phyloP scores from a whole-genome alignment of 2,113 vertebrate species.

The Stigmatopora argus region DNA sequence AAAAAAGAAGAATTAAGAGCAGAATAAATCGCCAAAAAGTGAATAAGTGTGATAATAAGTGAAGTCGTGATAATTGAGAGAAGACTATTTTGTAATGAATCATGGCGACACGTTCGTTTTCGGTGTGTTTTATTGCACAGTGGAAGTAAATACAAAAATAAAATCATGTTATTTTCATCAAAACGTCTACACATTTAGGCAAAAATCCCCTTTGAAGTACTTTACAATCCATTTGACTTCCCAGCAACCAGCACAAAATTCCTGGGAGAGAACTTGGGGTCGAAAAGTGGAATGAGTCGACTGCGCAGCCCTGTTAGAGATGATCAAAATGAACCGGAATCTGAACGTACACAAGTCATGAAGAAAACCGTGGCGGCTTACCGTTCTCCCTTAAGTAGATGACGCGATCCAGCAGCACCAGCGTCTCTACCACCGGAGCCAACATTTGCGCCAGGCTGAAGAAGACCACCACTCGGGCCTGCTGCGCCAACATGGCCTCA shows the following conservation, averaged over 20 bases:
- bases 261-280: conserved; percentile 81
- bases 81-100: no score
- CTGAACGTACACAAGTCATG: neutral
- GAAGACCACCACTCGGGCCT: conserved; percentile 81
- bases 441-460: conserved; percentile 82
- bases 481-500: conserved; percentile 71
- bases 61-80: no score
- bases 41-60: no score
- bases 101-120: neutral
- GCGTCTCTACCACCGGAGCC: conserved; percentile 83
- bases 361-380: conserved; percentile 37
- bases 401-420: conserved; percentile 85
- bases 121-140: neutral
- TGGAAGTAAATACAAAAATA: neutral
- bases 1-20: no score
- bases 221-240: conserved; percentile 34
- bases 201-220: neutral
- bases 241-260: conserved; percentile 85
- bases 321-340: neutral
- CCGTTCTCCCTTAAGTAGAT: conserved; percentile 88
- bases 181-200: conserved; percentile 3
- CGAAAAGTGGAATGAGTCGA: conserved; percentile 81
- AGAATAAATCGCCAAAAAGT: no score
- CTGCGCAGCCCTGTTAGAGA: conserved; percentile 75
- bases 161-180: neutral